Evolutionary conservation across 2,797 vertebrate species (phyloP), one percentile per base, ranked within the genome.

Genomic region (Cirrhinus mrigala): DNA sequence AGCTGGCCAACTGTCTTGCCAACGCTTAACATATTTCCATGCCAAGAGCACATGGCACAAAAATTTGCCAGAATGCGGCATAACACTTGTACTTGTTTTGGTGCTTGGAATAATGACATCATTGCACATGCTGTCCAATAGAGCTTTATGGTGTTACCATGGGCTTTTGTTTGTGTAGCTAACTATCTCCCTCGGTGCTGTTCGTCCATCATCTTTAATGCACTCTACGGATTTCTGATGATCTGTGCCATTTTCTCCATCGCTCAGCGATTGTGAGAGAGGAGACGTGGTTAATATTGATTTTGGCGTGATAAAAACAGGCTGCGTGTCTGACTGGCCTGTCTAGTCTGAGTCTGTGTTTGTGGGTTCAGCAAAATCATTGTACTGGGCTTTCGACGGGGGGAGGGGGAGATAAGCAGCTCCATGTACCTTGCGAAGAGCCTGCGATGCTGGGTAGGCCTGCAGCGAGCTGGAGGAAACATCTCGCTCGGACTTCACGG

Each of bases 401-500:
- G 46, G 81, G 64, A 73, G 14, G 60, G 56, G 24, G 15, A 87
- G 86, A 86, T 82, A 81, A 86, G 75, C 62, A 71, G 76, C 50
- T 66, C 37, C 74, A 76, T 92, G 83, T 87, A 97, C 96, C 96
- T 95, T 95, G 91, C 91, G 91, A 90, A 94, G 91, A 0, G 91
- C 90, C 0, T 94, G 95, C 87, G 96, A 89, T 0, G 91, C 92
- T 0, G 95, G 95, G 87, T 96, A 89, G 70, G 94, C 93, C 3
- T 87, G 92, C 87, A 94, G 88, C 64, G 93, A 92, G 80, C 93
- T 92, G 88, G 93, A 91, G 0, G 95, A 96, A 89, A 97, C 94
- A 88, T 97, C 97, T 6, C 97, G 93, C 90, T 97, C 96, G 0
- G 96, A 96, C 94, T 97, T 97, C 91, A 94, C 94, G 0, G 97